phyloP scores from a whole-genome alignment of 1,140 invertebrate species.

The Hormaphis cornu region DNA sequence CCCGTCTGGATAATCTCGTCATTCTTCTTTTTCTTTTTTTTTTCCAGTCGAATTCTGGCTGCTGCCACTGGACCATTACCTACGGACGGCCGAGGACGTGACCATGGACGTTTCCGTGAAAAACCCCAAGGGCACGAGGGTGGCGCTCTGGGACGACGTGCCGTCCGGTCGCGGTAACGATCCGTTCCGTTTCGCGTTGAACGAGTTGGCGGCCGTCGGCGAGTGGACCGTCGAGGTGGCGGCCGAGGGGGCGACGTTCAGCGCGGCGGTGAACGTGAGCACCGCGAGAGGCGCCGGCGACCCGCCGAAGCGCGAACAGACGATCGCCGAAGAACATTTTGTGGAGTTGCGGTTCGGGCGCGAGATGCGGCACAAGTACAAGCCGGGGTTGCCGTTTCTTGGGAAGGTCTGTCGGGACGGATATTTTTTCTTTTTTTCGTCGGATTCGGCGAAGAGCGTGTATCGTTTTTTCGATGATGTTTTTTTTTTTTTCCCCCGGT shows the following conservation, averaged over 20 bases:
- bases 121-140: constrained; percentile 52
- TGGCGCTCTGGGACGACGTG: constrained; percentile 54
- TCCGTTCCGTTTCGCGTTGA: constrained; percentile 45
- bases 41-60: constrained; percentile 55
- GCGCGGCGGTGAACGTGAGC: constrained; percentile 44
- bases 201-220: constrained; percentile 46
- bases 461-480: no score
- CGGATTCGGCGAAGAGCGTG: no score
- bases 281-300: constrained; percentile 35
- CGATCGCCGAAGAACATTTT: constrained; percentile 55
- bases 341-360: constrained; percentile 53
- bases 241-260: constrained; percentile 47
- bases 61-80: constrained; percentile 52
- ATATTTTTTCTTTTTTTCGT: not conserved
- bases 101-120: constrained; percentile 50
- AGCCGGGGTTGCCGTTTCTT: constrained; percentile 54
- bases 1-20: not conserved
- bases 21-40: no score
- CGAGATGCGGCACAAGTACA: constrained; percentile 53
- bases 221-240: constrained; percentile 49
- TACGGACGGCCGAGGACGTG: constrained; percentile 48
- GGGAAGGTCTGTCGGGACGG: constrained; percentile 50
- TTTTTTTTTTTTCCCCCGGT: no score
- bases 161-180: constrained; percentile 35
- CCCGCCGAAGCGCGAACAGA: constrained; percentile 43